Conservation (phyloP, 2,888 invertebrate species). For the Hyposoter dolosus region DNA sequence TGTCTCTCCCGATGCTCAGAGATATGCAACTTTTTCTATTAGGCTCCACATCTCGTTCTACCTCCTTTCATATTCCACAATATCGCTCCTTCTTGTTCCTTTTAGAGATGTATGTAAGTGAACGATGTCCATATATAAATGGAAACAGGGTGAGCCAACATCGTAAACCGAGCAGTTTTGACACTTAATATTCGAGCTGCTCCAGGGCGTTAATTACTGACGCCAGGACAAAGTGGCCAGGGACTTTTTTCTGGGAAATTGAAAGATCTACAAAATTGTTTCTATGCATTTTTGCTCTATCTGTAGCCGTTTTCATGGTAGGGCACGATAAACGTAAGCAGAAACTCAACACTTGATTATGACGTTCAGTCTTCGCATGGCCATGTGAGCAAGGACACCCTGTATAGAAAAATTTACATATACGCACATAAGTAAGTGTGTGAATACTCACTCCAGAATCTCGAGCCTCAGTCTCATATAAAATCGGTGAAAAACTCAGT, state of each 20-base stretch:
- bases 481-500: conserved; percentile 42
- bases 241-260: background rate
- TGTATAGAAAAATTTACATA: background rate
- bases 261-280: background rate
- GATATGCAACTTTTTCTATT: conserved; percentile 59
- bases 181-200: background rate
- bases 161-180: background rate
- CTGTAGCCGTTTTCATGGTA: background rate
- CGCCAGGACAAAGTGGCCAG: background rate
- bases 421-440: conserved; percentile 1
- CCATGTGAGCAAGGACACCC: background rate
- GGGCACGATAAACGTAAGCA: background rate
- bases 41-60: conserved; percentile 55
- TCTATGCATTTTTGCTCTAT: background rate
- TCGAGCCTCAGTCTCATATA: conserved; percentile 27
- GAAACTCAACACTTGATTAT: background rate
- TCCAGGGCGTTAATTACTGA: background rate
- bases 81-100: conserved; percentile 21
- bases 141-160: background rate
- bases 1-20: conserved; percentile 59
- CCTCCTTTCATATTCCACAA: conserved; percentile 56
- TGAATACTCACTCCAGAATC: conserved; percentile 33
- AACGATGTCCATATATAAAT: background rate
- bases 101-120: conserved; percentile 6
- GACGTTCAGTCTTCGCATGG: background rate